A percentile compares a stretch with the other conserved stretches of the same genome.
These are phyloP conservation scores for Bubo bubo DNA, from an alignment of 2,113 vertebrate species.

Conservation along the genomic window DNA sequence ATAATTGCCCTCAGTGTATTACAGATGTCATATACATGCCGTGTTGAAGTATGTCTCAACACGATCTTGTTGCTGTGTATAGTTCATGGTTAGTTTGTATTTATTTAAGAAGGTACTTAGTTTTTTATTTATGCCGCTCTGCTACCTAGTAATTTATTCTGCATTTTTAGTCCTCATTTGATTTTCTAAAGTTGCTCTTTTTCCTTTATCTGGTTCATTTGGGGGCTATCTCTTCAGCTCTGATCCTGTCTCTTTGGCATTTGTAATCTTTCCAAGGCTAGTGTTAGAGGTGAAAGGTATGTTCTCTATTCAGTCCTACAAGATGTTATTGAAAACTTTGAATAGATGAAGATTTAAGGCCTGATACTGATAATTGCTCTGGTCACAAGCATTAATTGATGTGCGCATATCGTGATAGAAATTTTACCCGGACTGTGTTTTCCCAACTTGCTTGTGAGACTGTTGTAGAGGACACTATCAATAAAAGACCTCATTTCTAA, in stretches of 20 bases:
- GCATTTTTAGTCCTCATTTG: background rate
- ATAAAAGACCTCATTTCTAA: background rate
- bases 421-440: background rate
- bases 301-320: background rate
- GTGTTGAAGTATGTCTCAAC: background rate
- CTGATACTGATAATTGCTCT: background rate
- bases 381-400: background rate
- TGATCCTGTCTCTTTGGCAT: background rate
- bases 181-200: background rate
- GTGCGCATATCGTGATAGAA: background rate
- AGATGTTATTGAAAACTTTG: background rate
- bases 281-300: background rate
- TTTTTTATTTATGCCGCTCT: background rate
- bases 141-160: background rate
- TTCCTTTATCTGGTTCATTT: background rate
- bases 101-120: background rate
- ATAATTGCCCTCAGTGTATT: background rate
- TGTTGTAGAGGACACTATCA: background rate
- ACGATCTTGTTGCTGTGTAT: background rate
- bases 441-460: background rate
- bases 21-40: fast-evolving
- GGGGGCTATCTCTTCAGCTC: background rate
- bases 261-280: background rate
- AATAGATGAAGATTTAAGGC: background rate
- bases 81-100: background rate